Evolutionary conservation across 2,113 vertebrate species (phyloP).

Genomic region (Pangasianodon gigas): DNA sequence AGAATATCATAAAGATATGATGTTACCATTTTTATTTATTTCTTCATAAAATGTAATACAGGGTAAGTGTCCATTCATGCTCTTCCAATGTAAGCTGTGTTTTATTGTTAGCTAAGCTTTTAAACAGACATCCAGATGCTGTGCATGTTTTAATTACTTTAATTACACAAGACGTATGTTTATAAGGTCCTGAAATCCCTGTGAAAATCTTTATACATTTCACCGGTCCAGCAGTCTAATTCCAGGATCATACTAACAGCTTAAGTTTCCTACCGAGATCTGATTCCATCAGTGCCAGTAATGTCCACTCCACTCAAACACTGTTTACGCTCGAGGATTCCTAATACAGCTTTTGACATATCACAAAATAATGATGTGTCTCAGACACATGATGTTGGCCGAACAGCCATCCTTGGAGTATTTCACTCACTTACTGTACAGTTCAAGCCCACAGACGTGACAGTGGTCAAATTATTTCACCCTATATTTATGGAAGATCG

Average conservation of each 20-base stretch:
- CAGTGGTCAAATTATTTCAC: conserved; percentile 12
- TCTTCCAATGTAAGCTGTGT: background rate
- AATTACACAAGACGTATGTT: no score
- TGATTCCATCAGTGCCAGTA: background rate
- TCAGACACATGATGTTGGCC: background rate
- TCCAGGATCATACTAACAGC: background rate
- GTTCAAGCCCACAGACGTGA: background rate
- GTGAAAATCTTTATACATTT: background rate
- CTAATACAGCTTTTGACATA: conserved; percentile 2
- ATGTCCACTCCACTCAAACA: conserved; percentile 1
- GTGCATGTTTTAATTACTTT: background rate
- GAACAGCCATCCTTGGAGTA: background rate
- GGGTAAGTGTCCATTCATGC: background rate
- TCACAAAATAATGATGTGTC: conserved; percentile 29
- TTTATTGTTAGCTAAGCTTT: background rate
- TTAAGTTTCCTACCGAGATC: background rate
- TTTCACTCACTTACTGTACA: background rate
- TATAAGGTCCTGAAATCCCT: background rate
- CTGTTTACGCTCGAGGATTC: conserved; percentile 33
- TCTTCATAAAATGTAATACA: background rate
- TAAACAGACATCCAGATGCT: background rate
- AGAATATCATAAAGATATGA: background rate
- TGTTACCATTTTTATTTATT: background rate
- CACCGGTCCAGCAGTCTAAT: background rate
- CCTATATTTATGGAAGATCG: background rate